A percentile compares a stretch with the other conserved stretches of the same genome.
These are phyloP conservation scores for Muschampia plurimacula DNA, from an alignment of 2,888 invertebrate species.

Conservation along the genomic window DNA sequence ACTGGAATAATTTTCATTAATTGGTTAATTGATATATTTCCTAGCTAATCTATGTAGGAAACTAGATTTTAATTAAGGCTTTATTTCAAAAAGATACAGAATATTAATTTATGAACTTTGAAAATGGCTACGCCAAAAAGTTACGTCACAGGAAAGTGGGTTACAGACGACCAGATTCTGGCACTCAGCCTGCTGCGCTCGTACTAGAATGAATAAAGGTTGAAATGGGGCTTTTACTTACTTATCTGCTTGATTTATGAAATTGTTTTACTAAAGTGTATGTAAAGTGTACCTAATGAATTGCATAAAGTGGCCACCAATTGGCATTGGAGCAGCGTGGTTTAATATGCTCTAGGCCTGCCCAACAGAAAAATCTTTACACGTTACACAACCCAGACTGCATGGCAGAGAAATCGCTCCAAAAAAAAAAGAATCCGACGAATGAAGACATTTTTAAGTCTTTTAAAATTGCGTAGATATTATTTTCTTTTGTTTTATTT, in stretches of 20 bases:
- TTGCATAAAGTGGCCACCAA: too few relatives aligned
- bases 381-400: too few relatives aligned
- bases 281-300: background rate
- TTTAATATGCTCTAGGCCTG: too few relatives aligned
- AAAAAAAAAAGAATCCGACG: too few relatives aligned
- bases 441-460: too few relatives aligned
- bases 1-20: too few relatives aligned
- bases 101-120: constrained; percentile 8
- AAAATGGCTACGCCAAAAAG: constrained; percentile 27
- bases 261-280: background rate
- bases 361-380: too few relatives aligned
- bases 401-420: too few relatives aligned
- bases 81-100: background rate
- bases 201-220: constrained; percentile 26
- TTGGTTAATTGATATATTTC: background rate
- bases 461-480: too few relatives aligned
- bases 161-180: constrained; percentile 27
- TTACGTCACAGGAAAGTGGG: constrained; percentile 33
- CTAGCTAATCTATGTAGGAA: background rate
- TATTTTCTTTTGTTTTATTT: too few relatives aligned
- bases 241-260: constrained; percentile 12
- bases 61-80: background rate
- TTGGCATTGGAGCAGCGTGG: too few relatives aligned
- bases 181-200: constrained; percentile 28
- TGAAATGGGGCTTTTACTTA: constrained; percentile 19